Evolutionary conservation across 1,140 invertebrate species (phyloP).

Genomic region (Steinernema khuongi): DNA sequence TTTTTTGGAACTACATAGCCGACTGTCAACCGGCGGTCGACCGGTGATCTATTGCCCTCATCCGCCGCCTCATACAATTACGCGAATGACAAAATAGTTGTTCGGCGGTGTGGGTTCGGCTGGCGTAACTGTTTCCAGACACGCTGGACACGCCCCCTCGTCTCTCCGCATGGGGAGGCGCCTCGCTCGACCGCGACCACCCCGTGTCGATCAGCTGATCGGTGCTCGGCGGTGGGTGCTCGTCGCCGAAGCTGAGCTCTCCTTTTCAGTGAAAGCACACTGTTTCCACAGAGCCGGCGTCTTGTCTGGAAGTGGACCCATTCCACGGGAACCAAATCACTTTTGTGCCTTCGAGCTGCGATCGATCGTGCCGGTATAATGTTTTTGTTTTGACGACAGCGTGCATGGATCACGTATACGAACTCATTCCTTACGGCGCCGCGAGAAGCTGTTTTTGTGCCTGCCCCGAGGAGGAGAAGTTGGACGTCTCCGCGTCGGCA

Average conservation of each 20-base stretch:
- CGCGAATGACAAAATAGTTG: constrained; percentile 7
- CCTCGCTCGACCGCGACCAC: not conserved
- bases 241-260: not conserved
- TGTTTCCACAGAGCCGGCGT: not conserved
- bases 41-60: not conserved
- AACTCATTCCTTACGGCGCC: constrained; percentile 7
- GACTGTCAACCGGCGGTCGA: not conserved
- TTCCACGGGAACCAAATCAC: not conserved
- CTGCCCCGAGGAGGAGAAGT: not conserved
- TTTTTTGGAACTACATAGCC: constrained; percentile 6
- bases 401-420: constrained; percentile 8
- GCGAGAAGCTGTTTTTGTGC: not conserved
- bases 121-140: not conserved
- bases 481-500: not conserved
- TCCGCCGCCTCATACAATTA: not conserved
- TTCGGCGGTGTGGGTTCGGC: not conserved
- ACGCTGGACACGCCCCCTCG: not conserved
- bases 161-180: not conserved
- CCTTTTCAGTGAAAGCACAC: constrained; percentile 8
- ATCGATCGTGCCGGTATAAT: constrained; percentile 2
- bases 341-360: not conserved
- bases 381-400: constrained; percentile 12
- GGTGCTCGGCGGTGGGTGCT: not conserved
- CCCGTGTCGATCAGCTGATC: constrained; percentile 13
- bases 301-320: not conserved